These are phyloP conservation scores for Dexiosoma caninum DNA, from an alignment of 2,888 invertebrate genomes.

Conservation along the genomic window DNA sequence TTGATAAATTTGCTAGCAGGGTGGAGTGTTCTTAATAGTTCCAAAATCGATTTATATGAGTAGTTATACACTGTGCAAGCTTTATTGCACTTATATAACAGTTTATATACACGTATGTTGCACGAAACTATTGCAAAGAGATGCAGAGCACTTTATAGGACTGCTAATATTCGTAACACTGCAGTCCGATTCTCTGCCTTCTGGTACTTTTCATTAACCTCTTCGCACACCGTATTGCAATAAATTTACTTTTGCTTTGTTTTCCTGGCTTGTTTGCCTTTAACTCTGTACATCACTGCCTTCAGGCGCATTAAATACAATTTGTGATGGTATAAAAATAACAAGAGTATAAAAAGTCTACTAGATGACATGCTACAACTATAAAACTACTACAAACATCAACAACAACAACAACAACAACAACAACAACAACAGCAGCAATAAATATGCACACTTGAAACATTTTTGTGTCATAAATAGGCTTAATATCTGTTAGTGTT, in stretches of 20 bases:
- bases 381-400: conserved; percentile 7
- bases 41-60: too few relatives aligned
- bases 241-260: conserved; percentile 8
- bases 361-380: conserved; percentile 20
- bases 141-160: too few relatives aligned
- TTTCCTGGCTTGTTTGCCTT: not conserved
- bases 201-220: not conserved
- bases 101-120: too few relatives aligned
- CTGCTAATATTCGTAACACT: too few relatives aligned
- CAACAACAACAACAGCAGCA: not conserved
- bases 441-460: conserved; percentile 8
- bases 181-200: not conserved
- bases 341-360: conserved; percentile 15
- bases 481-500: conserved; percentile 40
- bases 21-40: too few relatives aligned
- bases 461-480: conserved; percentile 32
- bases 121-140: too few relatives aligned
- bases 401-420: conserved; percentile 4
- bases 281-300: conserved; percentile 21
- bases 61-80: not conserved
- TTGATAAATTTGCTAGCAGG: too few relatives aligned
- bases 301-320: conserved; percentile 9
- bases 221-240: not conserved
- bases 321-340: conserved; percentile 27
- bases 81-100: too few relatives aligned